phyloP scores from a whole-genome alignment of 2,888 invertebrate genomes.

The Disparrhopalites patrizii region DNA sequence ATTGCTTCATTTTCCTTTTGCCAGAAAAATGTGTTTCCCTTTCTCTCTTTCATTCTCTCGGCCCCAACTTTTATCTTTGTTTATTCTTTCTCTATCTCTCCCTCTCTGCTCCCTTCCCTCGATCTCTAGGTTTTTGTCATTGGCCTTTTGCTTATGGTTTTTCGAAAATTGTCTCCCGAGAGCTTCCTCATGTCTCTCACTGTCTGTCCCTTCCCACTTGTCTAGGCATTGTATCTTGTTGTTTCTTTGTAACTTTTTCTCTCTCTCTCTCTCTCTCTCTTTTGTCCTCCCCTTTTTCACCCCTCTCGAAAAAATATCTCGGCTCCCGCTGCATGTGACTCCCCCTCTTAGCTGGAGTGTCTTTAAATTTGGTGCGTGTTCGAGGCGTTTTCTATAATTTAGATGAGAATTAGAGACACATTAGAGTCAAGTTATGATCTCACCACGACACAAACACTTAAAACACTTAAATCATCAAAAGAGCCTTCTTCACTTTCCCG shows the following conservation, averaged over 20 bases:
- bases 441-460: constrained; percentile 28
- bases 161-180: too few relatives aligned
- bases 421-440: constrained; percentile 29
- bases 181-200: too few relatives aligned
- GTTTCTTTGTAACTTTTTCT: too few relatives aligned
- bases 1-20: neutral
- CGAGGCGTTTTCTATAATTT: constrained; percentile 27
- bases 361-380: constrained; percentile 13
- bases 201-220: too few relatives aligned
- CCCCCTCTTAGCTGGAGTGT: neutral
- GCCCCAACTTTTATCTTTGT: too few relatives aligned
- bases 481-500: neutral
- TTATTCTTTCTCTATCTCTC: neutral
- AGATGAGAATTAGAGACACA: constrained; percentile 28
- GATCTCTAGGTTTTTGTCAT: neutral
- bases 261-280: too few relatives aligned
- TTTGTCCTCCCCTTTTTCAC: neutral
- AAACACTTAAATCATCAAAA: constrained; percentile 25
- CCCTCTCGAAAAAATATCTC: neutral
- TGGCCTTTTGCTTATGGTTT: neutral
- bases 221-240: too few relatives aligned
- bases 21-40: too few relatives aligned
- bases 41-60: too few relatives aligned
- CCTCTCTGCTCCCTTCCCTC: neutral
- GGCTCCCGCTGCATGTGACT: too few relatives aligned